A percentile compares a stretch with the other conserved stretches of the same genome.
Conservation (phyloP, 2,113 vertebrate genomes). For the Thalassarche chlororhynchos region DNA sequence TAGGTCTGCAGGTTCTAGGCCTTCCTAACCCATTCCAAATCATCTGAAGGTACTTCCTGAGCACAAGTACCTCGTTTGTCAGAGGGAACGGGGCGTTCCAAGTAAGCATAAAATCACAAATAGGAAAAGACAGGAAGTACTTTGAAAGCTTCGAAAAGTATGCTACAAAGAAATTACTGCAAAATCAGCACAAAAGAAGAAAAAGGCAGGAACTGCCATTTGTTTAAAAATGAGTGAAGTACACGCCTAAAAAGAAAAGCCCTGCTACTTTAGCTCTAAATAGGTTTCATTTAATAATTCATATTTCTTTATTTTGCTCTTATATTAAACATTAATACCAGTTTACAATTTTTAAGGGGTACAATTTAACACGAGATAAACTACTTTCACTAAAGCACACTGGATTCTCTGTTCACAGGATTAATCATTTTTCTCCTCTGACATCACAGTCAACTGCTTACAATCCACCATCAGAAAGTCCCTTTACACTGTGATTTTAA, state of each 20-base stretch:
- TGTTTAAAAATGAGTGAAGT: not conserved
- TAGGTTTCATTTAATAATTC: not conserved
- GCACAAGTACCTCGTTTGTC: not conserved
- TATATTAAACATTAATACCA: rapidly evolving
- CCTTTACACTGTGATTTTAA: not conserved
- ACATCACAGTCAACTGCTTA: not conserved
- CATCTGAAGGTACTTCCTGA: not conserved
- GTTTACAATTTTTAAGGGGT: not conserved
- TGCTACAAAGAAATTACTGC: not conserved
- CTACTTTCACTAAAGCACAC: not conserved
- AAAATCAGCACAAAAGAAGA: not conserved
- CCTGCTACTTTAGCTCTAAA: not conserved
- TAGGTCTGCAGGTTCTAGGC: not conserved
- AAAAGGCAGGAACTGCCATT: not conserved
- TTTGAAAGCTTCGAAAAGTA: not conserved
- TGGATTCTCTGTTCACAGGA: not conserved
- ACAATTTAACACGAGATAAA: not conserved
- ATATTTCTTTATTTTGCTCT: not conserved
- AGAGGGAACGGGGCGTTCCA: not conserved
- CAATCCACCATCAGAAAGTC: not conserved
- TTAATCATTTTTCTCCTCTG: not conserved
- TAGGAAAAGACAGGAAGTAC: not conserved
- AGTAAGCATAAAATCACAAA: not conserved
- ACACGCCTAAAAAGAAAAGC: not conserved
- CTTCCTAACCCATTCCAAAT: not conserved